Base-by-base conservation (phyloP, 1,140 invertebrate genomes). In the Drosophila kurseongensis region DNA sequence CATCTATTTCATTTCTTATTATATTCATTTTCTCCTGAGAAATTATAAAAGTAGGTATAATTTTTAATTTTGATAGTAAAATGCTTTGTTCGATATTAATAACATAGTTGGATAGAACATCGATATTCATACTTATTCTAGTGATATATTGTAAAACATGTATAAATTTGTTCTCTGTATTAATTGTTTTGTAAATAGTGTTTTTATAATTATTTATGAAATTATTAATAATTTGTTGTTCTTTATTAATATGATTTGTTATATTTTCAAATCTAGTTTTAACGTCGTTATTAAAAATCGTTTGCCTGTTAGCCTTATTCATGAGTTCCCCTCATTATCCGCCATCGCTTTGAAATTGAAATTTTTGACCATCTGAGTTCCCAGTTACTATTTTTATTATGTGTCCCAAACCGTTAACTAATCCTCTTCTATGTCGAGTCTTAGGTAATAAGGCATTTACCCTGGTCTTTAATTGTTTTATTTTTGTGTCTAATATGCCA, bases 51-150 rank as follows among this genome's bases (percentile, higher is more conserved):
- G 23, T 29, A 27, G 23, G 23, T 48, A 48, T 13, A 48, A 48
- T 48, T 1, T 48, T 48, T 32, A 48, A 29, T 29, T n/a, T 27
- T 27, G 47, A 27, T n/a, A 32, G 8, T n/a, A 48, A 27, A 7
- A 48, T 48, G 4, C 47, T 48, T 29, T n/a, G 12, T 48, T 48
- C 47, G 9, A 48, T 48, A n/a, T 48, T 48, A 6, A 48, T 48
- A 48, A 48, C 23, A 48, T 48, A 48, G 23, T 48, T 48, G 5
- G 23, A 48, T 48, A 48, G n/a, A 0, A 48, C 23, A n/a, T 48
- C 47, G 47, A 45, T 45, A 45, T 45, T 45, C 2, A 23, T 48
- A 48, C 42, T 44, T 44, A 16, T 23, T 23, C 23, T 23, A 23
- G 23, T 23, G 2, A 23, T 23, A 23, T 23, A 23, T 23, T 23